phyloP scores from a whole-genome alignment of 2,113 vertebrate genomes.

The Pygoscelis antarcticus region DNA sequence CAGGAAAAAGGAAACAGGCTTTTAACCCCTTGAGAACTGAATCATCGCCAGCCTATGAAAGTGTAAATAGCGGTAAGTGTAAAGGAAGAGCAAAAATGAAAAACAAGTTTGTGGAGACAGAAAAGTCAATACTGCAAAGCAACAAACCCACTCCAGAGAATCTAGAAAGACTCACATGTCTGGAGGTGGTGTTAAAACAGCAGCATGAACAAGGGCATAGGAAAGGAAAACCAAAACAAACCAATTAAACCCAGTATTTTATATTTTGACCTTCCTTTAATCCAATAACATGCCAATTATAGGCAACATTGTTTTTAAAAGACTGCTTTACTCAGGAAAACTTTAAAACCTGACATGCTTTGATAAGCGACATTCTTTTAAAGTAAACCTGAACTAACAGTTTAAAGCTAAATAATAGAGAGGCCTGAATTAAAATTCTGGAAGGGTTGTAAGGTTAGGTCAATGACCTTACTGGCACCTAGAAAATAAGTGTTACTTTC shows the following conservation, averaged over 20 bases:
- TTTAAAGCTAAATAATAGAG: neutral
- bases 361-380: neutral
- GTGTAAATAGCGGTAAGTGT: neutral
- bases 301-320: neutral
- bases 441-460: neutral
- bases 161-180: neutral
- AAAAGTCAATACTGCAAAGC: neutral
- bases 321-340: constrained; percentile 3
- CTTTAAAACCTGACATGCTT: neutral
- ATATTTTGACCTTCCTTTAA: neutral
- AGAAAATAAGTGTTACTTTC: neutral
- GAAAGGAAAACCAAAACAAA: constrained; percentile 14
- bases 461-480: neutral
- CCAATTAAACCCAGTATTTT: neutral
- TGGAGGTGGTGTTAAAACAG: neutral
- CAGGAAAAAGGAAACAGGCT: constrained; percentile 3
- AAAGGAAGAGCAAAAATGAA: neutral
- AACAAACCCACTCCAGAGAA: neutral
- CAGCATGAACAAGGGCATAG: neutral
- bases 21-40: constrained; percentile 3
- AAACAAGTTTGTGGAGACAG: neutral
- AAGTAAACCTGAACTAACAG: neutral
- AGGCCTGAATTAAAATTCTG: neutral
- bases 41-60: neutral
- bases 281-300: neutral